phyloP scores from a whole-genome alignment of 2,888 invertebrate genomes.

The Sminthurides aquaticus region DNA sequence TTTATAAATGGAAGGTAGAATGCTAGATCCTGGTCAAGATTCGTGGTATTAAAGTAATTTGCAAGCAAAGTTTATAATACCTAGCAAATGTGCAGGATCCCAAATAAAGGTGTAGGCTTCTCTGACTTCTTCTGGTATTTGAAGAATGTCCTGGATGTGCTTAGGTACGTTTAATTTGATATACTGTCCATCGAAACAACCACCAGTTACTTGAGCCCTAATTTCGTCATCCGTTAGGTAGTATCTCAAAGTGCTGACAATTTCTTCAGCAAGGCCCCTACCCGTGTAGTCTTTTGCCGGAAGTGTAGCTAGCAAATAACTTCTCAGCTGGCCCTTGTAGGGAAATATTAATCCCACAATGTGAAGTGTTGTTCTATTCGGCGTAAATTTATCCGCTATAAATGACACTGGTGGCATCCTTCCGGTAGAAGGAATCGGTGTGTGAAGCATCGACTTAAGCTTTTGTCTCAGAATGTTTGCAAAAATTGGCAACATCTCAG shows the following conservation, averaged over 20 bases:
- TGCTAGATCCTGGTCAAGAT: too few species aligned
- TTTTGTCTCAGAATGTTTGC: not conserved
- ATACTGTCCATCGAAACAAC: not conserved
- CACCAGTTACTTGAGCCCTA: not conserved
- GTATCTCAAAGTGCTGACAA: not conserved
- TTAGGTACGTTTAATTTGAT: not conserved
- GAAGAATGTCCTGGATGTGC: not conserved
- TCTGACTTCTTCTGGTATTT: not conserved
- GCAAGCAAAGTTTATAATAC: too few species aligned
- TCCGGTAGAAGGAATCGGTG: not conserved
- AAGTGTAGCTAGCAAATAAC: not conserved
- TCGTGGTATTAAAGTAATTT: too few species aligned
- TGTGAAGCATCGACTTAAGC: not conserved
- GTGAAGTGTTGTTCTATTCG: not conserved
- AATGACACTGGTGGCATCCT: not conserved
- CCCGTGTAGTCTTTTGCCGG: not conserved
- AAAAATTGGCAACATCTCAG: not conserved
- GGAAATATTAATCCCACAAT: not conserved
- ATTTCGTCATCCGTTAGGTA: not conserved
- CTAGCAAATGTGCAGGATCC: not conserved
- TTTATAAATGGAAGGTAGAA: too few species aligned
- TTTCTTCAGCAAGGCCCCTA: not conserved
- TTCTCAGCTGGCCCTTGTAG: not conserved
- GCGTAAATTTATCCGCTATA: slow-evolving; percentile 1
- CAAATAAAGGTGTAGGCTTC: not conserved